Conservation (phyloP, 2,113 vertebrate genomes). For the Pachypanchax playfairii region DNA sequence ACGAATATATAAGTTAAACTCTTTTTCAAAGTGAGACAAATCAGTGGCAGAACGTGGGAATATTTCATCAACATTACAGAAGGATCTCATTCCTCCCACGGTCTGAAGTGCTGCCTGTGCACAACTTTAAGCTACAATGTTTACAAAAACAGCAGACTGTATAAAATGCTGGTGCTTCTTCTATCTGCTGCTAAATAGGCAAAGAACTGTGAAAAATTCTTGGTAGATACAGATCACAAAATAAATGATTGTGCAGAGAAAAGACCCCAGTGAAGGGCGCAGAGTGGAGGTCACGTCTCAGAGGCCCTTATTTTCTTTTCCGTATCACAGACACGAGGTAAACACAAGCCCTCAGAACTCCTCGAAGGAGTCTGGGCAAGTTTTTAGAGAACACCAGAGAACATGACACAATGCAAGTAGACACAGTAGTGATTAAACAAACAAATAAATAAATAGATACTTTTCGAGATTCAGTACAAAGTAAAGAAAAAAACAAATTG, state of each 20-base stretch:
- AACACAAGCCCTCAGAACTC: constrained; percentile 55
- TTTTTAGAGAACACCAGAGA: not conserved
- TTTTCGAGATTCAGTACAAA: too few relatives aligned
- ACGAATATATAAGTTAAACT: not conserved
- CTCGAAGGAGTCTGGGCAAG: not conserved
- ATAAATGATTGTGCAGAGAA: constrained; percentile 14
- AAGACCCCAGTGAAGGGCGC: constrained; percentile 5
- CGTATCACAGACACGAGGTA: constrained; percentile 55
- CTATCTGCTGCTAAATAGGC: not conserved
- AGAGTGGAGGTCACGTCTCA: constrained; percentile 18
- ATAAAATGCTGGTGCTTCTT: not conserved
- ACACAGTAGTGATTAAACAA: too few relatives aligned
- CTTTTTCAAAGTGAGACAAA: not conserved
- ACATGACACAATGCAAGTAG: not conserved
- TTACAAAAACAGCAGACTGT: constrained; percentile 31
- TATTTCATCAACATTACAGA: constrained; percentile 8
- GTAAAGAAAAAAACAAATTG: too few relatives aligned
- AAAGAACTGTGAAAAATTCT: constrained; percentile 1
- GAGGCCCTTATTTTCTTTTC: constrained; percentile 44
- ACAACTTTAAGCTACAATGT: constrained; percentile 36
- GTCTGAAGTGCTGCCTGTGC: constrained; percentile 9
- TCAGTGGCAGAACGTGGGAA: not conserved
- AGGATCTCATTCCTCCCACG: constrained; percentile 46
- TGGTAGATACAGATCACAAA: constrained; percentile 32
- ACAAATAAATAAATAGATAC: too few relatives aligned